These are phyloP conservation scores for Mesochorus sp. DNA, from an alignment of 2,888 invertebrate genomes.

Conservation along the genomic window DNA sequence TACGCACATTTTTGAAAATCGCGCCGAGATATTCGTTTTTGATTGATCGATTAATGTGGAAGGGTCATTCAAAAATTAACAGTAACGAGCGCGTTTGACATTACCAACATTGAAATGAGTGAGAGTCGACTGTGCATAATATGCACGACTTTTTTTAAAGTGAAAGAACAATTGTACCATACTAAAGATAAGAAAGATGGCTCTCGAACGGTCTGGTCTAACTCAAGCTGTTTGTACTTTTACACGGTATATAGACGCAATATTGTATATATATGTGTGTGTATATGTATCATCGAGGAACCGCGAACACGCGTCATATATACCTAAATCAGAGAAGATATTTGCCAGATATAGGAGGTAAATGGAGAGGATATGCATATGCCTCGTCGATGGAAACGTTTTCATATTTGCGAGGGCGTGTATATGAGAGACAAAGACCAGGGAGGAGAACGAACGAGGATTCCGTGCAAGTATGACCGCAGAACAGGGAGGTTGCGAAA, in stretches of 20 bases:
- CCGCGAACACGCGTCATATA: background rate
- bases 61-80: too few species aligned
- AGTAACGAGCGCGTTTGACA: too few species aligned
- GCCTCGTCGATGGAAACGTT: background rate
- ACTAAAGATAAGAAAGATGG: slow-evolving; percentile 39
- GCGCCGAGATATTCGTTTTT: too few species aligned
- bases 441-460: slow-evolving; percentile 49
- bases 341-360: background rate
- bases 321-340: slow-evolving; percentile 28
- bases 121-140: too few species aligned
- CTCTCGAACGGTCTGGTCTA: slow-evolving; percentile 15
- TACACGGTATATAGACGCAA: slow-evolving; percentile 2
- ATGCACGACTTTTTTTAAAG: too few species aligned
- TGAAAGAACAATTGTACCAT: slow-evolving; percentile 9
- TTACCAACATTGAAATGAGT: too few species aligned
- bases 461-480: slow-evolving; percentile 76
- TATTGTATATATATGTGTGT: background rate
- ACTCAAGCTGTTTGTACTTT: slow-evolving; percentile 13
- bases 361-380: background rate
- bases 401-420: slow-evolving; percentile 8
- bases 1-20: too few species aligned
- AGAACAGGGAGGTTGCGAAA: slow-evolving; percentile 68
- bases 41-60: too few species aligned
- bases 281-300: slow-evolving; percentile 17
- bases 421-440: slow-evolving; percentile 12